Percentiles rank a stretch among this genome's conserved stretches.
Conservation (phyloP, 2,888 invertebrate species). For the Congeria kusceri region DNA sequence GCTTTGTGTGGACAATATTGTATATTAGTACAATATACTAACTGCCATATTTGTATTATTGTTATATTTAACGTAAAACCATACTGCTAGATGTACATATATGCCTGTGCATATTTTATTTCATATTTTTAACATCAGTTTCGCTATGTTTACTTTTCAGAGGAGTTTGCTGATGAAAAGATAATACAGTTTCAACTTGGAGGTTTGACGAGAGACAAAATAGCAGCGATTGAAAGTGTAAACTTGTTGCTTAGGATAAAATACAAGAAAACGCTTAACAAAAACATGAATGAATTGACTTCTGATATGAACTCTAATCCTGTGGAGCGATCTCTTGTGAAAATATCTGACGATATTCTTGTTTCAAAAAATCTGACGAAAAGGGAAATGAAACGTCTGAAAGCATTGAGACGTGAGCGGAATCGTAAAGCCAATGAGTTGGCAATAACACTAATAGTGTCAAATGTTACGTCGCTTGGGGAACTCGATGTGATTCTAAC, state of each 20-base stretch:
- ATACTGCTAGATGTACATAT: too few species aligned
- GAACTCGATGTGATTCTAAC: slow-evolving; percentile 35
- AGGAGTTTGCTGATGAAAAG: slow-evolving; percentile 59
- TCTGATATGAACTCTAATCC: neutral
- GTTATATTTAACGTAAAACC: too few species aligned
- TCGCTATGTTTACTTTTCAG: slow-evolving; percentile 41
- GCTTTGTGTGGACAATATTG: too few species aligned
- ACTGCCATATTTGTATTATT: too few species aligned
- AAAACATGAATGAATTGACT: neutral
- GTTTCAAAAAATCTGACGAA: slow-evolving; percentile 6
- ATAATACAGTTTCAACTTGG: slow-evolving; percentile 63
- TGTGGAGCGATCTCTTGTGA: too few species aligned
- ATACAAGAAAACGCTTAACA: slow-evolving; percentile 36
- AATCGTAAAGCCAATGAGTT: slow-evolving; percentile 24
- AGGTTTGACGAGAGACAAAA: slow-evolving; percentile 28
- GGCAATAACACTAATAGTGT: slow-evolving; percentile 31
- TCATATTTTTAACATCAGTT: too few species aligned
- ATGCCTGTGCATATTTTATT: too few species aligned
- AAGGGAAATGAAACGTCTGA: neutral
- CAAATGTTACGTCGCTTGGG: slow-evolving; percentile 37
- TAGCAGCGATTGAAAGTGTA: slow-evolving; percentile 60
- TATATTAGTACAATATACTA: too few species aligned
- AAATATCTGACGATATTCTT: too few species aligned
- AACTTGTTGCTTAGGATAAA: slow-evolving; percentile 62
- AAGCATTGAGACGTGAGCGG: too few species aligned